Percentiles rank a stretch among this genome's conserved stretches.
phyloP scores from a whole-genome alignment of 2,113 vertebrate species.

The Cyprinodon brontotheroides region DNA sequence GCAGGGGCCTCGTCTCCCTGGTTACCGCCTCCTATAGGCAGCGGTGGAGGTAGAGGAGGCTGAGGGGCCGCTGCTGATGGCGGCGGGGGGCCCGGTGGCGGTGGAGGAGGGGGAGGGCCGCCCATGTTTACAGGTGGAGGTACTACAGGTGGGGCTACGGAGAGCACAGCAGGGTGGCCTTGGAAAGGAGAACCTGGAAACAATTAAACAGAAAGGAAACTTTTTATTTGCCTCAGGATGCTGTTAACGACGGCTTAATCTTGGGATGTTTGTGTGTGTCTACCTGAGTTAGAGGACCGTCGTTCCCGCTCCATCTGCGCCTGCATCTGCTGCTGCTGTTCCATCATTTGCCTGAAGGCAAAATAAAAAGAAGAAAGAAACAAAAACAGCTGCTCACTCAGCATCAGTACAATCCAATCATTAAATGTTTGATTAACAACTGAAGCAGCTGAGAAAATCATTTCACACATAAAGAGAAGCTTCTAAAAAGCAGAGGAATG shows the following conservation, averaged over 20 bases:
- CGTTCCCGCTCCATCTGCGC: slow-evolving; percentile 93
- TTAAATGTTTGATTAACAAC: slow-evolving; percentile 1
- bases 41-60: slow-evolving; percentile 84
- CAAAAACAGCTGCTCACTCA: slow-evolving; percentile 13
- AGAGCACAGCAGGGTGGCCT: slow-evolving; percentile 85
- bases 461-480: slow-evolving; percentile 1
- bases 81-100: slow-evolving; percentile 87
- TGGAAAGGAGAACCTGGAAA: slow-evolving; percentile 87
- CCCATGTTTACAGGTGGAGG: slow-evolving; percentile 73
- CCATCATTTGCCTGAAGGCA: slow-evolving; percentile 90
- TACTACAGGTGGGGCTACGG: slow-evolving; percentile 78
- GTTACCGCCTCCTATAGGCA: slow-evolving; percentile 76
- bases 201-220: too few relatives aligned
- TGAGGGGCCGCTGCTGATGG: slow-evolving; percentile 83
- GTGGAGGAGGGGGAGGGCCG: slow-evolving; percentile 89
- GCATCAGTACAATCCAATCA: background rate
- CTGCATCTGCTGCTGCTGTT: slow-evolving; percentile 85
- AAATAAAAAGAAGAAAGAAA: background rate
- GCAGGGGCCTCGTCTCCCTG: slow-evolving; percentile 81
- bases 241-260: background rate
- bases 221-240: background rate
- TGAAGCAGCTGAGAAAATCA: background rate
- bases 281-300: slow-evolving; percentile 94
- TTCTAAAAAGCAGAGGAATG: background rate
- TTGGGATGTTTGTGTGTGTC: fast-evolving